Evolutionary conservation across 2,888 invertebrate genomes (phyloP).

Genomic region (Tridacna gigas): DNA sequence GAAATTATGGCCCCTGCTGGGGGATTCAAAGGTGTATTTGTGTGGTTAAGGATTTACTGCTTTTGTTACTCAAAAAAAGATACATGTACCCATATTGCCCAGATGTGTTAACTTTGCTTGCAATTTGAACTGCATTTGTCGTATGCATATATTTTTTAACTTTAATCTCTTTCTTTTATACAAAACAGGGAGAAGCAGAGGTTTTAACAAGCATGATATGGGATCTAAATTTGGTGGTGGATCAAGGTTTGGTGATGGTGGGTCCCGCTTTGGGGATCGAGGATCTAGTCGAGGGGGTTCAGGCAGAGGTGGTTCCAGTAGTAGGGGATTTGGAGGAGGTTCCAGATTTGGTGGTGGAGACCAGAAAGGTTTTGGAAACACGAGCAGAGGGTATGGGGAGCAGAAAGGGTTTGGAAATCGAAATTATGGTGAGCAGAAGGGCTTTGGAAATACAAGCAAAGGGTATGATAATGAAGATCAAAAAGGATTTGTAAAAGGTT

Average conservation of each 20-base stretch:
- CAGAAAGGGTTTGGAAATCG: constrained; percentile 25
- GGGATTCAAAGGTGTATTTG: too few species aligned
- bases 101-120: too few species aligned
- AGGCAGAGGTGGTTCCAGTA: constrained; percentile 33
- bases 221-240: constrained; percentile 38
- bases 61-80: too few species aligned
- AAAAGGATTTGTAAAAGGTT: constrained; percentile 40
- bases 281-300: constrained; percentile 46
- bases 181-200: not conserved
- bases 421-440: constrained; percentile 34
- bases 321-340: constrained; percentile 43
- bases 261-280: constrained; percentile 55
- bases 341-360: constrained; percentile 39
- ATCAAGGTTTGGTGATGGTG: constrained; percentile 46
- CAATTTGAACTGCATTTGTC: too few species aligned
- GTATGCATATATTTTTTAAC: too few species aligned
- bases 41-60: too few species aligned
- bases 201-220: constrained; percentile 29
- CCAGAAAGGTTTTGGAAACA: constrained; percentile 46
- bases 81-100: too few species aligned
- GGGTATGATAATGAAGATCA: not conserved
- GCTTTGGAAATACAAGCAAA: constrained; percentile 32
- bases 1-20: too few species aligned
- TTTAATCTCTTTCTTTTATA: not conserved
- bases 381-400: constrained; percentile 29